Evolutionary conservation across 1,140 invertebrate genomes (phyloP), one percentile per base, ranked within the genome.

Genomic region (Cataglyphis hispanica): DNA sequence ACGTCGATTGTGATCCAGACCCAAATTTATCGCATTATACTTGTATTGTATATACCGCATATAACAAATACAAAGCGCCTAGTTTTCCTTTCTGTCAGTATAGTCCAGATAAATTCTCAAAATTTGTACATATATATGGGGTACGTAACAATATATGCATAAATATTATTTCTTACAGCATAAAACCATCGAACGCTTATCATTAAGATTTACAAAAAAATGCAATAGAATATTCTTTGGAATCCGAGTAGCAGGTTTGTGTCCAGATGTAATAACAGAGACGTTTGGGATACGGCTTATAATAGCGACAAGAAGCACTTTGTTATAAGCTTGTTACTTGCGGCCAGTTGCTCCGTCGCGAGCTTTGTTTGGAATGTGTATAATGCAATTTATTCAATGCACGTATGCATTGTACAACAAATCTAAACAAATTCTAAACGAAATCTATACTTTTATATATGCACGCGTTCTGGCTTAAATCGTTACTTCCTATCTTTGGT

Each of bases 171-270:
- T 34, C 46, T 22, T 81, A 72, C 34, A 70, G 25, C 34, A 72
- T 37, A 50, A 72, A 81, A 19, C 25, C 53, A 72, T 72, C 46
- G 13, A 60, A 31, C 25, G 25, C 40, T 78, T 53, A 25, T 60
- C 27, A 19, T 60, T 66, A 27, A 64, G 40, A 53, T 78, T 70
- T 60, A 80, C 84, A 72, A 64, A 22, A 58, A 85, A 85, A 85
- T 85, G 74, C 63, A 85, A 7, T 40, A 78, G 67, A 31, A 85
- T 85, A 80, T 25, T 85, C 84, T 70, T 84, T 83, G 85, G 78
- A 84, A 84, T 72, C 13, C 60, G 31, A 72, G 56, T 83, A 83
- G 53, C 50, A 61, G 27, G 46, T 85, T 80, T 37, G 43, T 60
- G 60, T 53, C 27, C 58, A 11, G 22, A 63, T 69, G 46, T 60